phyloP scores from a whole-genome alignment of 2,113 vertebrate genomes.

The Pycnonotus jocosus region DNA sequence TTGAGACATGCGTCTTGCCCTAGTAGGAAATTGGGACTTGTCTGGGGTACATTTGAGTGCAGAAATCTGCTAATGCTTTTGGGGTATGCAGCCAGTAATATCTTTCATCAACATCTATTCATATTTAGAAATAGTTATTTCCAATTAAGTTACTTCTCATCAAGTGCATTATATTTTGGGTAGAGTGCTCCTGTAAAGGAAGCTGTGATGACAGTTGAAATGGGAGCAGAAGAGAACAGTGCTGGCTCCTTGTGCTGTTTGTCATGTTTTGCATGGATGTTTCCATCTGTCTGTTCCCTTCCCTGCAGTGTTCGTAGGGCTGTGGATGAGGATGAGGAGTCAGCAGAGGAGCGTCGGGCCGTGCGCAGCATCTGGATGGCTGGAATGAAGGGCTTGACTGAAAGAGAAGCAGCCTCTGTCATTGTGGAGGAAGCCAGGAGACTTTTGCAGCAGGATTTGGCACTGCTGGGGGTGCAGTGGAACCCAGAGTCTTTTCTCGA shows the following conservation, averaged over 20 bases:
- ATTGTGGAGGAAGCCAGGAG: constrained; percentile 86
- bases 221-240: not conserved
- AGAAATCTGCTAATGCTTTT: not conserved
- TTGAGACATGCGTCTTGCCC: not conserved
- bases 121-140: not conserved
- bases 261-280: not conserved
- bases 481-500: constrained; percentile 60
- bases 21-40: accelerated
- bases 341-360: constrained; percentile 83
- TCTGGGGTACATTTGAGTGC: not conserved
- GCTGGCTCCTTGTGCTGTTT: not conserved
- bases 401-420: constrained; percentile 82
- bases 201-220: not conserved
- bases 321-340: constrained; percentile 89
- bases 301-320: constrained; percentile 75
- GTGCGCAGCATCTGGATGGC: constrained; percentile 83
- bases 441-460: constrained; percentile 90
- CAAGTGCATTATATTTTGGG: not conserved
- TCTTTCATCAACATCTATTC: not conserved
- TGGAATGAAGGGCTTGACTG: constrained; percentile 83
- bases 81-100: not conserved
- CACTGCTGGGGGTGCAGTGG: constrained; percentile 86
- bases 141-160: not conserved
- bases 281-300: not conserved
- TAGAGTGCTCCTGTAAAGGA: not conserved